Conservation (phyloP, 2,888 invertebrate species). For the Leptinotarsa haldemani region DNA sequence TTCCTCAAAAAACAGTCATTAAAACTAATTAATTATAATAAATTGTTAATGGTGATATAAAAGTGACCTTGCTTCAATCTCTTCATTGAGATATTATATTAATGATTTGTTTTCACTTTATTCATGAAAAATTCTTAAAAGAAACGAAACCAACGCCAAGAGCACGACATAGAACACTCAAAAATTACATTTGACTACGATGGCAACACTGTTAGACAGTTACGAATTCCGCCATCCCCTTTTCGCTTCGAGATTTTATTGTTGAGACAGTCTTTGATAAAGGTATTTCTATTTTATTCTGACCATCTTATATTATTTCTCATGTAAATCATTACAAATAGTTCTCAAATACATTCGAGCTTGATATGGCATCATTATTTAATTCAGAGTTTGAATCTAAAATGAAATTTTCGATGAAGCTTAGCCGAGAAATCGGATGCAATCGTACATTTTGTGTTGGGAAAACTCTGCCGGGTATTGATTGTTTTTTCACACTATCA, state of each 20-base stretch:
- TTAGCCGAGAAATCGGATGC: not conserved
- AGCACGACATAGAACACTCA: too few relatives aligned
- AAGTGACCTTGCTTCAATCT: too few relatives aligned
- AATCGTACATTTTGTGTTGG: not conserved
- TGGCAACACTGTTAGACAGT: not conserved
- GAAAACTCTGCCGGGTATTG: not conserved
- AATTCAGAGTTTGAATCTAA: not conserved
- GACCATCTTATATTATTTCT: constrained; percentile 22
- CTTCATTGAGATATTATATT: not conserved
- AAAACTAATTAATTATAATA: too few relatives aligned
- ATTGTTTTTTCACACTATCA: constrained; percentile 12
- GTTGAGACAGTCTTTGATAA: not conserved
- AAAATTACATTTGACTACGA: too few relatives aligned
- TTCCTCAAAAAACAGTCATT: too few relatives aligned
- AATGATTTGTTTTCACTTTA: not conserved
- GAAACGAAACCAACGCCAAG: too few relatives aligned
- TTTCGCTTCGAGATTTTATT: not conserved
- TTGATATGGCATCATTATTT: not conserved
- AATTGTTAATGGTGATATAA: too few relatives aligned
- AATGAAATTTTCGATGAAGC: not conserved
- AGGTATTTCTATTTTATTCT: constrained; percentile 34
- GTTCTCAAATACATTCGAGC: constrained; percentile 8
- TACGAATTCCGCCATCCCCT: not conserved
- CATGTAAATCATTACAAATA: not conserved
- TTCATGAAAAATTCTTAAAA: not conserved